Evolutionary conservation across 2,797 vertebrate genomes (phyloP), one percentile per base, ranked within the genome.

Genomic region (Selene dorsalis): DNA sequence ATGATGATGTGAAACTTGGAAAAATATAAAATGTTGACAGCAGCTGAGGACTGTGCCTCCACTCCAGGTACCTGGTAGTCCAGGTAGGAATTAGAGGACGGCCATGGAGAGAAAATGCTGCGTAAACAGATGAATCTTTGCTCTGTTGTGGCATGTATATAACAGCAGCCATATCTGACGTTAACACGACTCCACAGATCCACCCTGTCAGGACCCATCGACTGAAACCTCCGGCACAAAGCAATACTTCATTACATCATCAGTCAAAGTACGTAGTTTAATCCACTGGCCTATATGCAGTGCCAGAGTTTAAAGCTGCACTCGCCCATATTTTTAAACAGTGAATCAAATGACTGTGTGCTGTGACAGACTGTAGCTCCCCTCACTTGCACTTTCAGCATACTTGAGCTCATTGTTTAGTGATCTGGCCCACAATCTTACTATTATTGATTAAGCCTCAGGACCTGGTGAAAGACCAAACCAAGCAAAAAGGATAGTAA

Each of bases 61-160:
- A 20, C 38, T 65, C 24, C 28, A 41, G 3, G 35, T 38, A 8
- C 6, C 35, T 38, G 35, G 35, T 38, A 8, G 20, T 9, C 32
- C 8, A 39, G 60, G 48, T 76, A 16, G 67, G 45, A 70, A 59
- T 9, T 20, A 38, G 30, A 70, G 41, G 26, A 57, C 9, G 62
- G 50, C 77, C 70, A 10, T 10, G 22, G 60, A 72, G 32, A 66
- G 69, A 59, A 82, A 83, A 75, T 39, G 60, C 41, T 67, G 58
- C 58, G 50, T 26, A 76, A 20, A 55, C 45, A 62, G 77, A 80
- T 70, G 28, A 68, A 67, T 70, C 56, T 13, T 13, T n/a, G 58
- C 69, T 87, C 67, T 88, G 83, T 77, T 47, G 38, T 56, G 69
- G 77, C 64, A 73, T 50, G 80, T 78, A 52, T 30, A 68, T 69